Evolutionary conservation across 2,888 invertebrate species (phyloP).

Genomic region (Eutolmus rufibarbis): DNA sequence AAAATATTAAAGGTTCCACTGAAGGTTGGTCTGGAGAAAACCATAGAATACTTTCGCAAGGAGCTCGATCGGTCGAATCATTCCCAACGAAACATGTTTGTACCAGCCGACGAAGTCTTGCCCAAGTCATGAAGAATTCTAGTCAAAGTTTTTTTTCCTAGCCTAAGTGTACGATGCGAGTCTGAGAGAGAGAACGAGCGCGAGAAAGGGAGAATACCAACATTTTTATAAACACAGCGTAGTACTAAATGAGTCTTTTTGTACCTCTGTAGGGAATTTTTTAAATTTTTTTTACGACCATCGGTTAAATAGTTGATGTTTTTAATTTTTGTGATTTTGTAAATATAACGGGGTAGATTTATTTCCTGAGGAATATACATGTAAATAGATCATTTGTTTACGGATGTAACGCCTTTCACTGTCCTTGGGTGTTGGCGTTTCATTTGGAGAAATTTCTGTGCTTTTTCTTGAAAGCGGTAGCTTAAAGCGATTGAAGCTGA

Average conservation of each 20-base stretch:
- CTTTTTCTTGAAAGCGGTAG: not conserved
- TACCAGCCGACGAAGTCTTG: slow-evolving; percentile 49
- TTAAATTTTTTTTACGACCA: not conserved
- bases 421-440: not conserved
- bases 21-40: slow-evolving; percentile 85
- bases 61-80: slow-evolving; percentile 76
- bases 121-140: slow-evolving; percentile 15
- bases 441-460: not conserved
- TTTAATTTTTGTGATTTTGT: slow-evolving; percentile 30
- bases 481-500: not conserved
- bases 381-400: slow-evolving; percentile 23
- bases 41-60: slow-evolving; percentile 91
- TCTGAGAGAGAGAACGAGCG: not conserved
- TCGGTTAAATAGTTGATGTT: not conserved
- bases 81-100: slow-evolving; percentile 65
- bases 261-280: slow-evolving; percentile 12
- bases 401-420: not conserved
- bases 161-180: not conserved
- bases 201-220: not conserved
- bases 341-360: not conserved
- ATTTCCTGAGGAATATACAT: slow-evolving; percentile 12
- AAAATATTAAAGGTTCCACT: slow-evolving; percentile 71
- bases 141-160: not conserved
- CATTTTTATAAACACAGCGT: not conserved
- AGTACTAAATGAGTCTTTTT: slow-evolving; percentile 12